These are phyloP conservation scores for Nothobranchius furzeri DNA, from an alignment of 2,113 vertebrate genomes.

Conservation along the genomic window DNA sequence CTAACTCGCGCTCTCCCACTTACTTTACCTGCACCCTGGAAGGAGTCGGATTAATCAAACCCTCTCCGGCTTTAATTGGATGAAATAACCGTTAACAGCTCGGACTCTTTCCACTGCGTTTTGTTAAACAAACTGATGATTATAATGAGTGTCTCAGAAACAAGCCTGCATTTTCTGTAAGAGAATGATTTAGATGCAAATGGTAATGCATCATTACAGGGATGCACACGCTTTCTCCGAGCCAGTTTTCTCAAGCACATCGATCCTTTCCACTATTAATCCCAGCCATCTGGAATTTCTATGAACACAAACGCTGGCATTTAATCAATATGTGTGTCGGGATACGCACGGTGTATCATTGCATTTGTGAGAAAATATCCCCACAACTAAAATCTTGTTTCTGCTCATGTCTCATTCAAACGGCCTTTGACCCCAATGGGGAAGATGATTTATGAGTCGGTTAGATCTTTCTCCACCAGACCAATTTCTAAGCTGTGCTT, in stretches of 20 bases:
- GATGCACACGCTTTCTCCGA: slow-evolving; percentile 3
- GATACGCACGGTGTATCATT: slow-evolving; percentile 46
- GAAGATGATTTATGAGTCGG: slow-evolving; percentile 74
- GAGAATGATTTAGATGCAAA: slow-evolving; percentile 15
- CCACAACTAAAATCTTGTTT: slow-evolving; percentile 61
- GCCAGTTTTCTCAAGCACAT: slow-evolving; percentile 22
- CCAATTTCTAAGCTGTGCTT: slow-evolving; percentile 38
- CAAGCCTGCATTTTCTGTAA: slow-evolving; percentile 44
- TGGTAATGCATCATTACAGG: slow-evolving; percentile 39
- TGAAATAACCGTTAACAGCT: slow-evolving; percentile 52
- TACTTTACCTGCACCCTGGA: slow-evolving; percentile 54
- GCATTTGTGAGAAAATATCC: slow-evolving; percentile 58
- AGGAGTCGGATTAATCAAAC: slow-evolving; percentile 70
- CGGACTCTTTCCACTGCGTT: slow-evolving; percentile 32
- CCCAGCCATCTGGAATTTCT: slow-evolving; percentile 31
- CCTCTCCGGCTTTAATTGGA: slow-evolving; percentile 61
- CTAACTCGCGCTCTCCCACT: slow-evolving; percentile 25
- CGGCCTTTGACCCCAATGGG: slow-evolving; percentile 67
- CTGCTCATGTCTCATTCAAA: slow-evolving; percentile 67
- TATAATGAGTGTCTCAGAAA: slow-evolving; percentile 41
- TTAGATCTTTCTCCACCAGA: slow-evolving; percentile 47
- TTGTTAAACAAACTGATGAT: slow-evolving; percentile 21
- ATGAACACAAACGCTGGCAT: slow-evolving; percentile 50
- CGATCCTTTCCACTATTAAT: slow-evolving; percentile 50
- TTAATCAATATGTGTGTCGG: slow-evolving; percentile 57